Evolutionary conservation across 2,113 vertebrate genomes (phyloP).

Genomic region (Haemorhous mexicanus): DNA sequence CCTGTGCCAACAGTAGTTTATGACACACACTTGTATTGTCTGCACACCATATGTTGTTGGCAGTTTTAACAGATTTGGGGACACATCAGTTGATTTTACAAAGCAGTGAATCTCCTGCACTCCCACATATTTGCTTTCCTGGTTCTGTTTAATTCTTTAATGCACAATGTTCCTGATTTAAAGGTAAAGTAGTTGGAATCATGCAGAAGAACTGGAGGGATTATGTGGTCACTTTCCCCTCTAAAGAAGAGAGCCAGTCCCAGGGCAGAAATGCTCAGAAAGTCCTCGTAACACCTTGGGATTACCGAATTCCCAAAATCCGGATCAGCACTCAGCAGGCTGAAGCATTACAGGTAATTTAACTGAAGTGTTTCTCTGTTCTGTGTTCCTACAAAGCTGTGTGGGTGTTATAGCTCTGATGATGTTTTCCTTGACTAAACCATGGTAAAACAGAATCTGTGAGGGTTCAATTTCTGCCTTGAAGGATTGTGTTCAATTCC

Average conservation of each 20-base stretch:
- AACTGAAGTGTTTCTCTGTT: neutral
- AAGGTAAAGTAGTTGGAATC: constrained; percentile 89
- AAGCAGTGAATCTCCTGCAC: neutral
- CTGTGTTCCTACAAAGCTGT: neutral
- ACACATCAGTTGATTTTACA: neutral
- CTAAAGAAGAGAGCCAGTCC: constrained; percentile 82
- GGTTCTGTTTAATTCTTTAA: neutral
- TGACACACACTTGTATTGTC: neutral
- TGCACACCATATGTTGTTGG: neutral
- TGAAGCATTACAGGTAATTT: constrained; percentile 84
- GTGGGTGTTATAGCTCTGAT: neutral
- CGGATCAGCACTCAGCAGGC: constrained; percentile 94
- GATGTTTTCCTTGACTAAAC: neutral
- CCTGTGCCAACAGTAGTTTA: neutral
- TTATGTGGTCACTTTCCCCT: constrained; percentile 93
- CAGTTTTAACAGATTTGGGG: neutral
- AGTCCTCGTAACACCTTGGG: constrained; percentile 90
- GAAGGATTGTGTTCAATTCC: neutral
- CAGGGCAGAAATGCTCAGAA: constrained; percentile 87
- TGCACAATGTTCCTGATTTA: neutral
- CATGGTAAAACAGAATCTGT: neutral
- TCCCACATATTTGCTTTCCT: neutral
- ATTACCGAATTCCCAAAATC: constrained; percentile 93
- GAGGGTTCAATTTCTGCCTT: neutral
- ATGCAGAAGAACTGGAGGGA: constrained; percentile 95